phyloP scores from a whole-genome alignment of 2,113 vertebrate genomes.

The Aix galericulata region DNA sequence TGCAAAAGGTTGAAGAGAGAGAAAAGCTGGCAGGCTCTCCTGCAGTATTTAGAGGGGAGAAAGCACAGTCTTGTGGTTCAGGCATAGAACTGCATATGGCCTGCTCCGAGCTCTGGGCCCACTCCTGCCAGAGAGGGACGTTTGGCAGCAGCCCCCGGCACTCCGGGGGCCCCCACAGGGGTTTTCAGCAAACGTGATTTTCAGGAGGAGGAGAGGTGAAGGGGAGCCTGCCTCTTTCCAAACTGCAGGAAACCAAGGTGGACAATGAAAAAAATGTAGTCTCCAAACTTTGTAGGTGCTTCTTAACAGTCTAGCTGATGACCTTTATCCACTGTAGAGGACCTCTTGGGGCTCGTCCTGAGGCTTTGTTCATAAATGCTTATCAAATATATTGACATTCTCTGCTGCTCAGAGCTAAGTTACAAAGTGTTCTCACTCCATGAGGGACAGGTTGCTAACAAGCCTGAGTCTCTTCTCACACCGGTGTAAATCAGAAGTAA shows the following conservation, averaged over 20 bases:
- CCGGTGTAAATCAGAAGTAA: conserved; percentile 32
- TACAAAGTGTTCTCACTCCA: conserved; percentile 40
- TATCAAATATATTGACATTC: conserved; percentile 57
- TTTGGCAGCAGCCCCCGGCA: no score
- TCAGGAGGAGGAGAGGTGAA: not conserved
- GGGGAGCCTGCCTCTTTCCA: not conserved
- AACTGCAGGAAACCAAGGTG: not conserved
- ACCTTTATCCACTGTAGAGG: conserved; percentile 25
- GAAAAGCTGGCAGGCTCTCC: not conserved
- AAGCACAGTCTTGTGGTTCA: conserved; percentile 63
- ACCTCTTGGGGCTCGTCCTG: conserved; percentile 9
- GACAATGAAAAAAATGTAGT: not conserved
- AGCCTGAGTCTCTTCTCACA: conserved; percentile 3
- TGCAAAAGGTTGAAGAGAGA: not conserved
- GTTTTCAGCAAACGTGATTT: not conserved
- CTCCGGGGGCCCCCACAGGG: accelerated
- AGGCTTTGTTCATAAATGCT: conserved; percentile 53
- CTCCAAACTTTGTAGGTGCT: not conserved
- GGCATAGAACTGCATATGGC: conserved; percentile 23
- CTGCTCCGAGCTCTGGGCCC: not conserved
- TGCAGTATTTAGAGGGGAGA: conserved; percentile 21
- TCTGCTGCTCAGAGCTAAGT: conserved; percentile 12
- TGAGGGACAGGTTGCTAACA: conserved; percentile 10
- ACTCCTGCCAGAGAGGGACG: not conserved
- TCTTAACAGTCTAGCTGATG: conserved; percentile 22